phyloP scores from a whole-genome alignment of 2,113 vertebrate species.

The Bos indicus region DNA sequence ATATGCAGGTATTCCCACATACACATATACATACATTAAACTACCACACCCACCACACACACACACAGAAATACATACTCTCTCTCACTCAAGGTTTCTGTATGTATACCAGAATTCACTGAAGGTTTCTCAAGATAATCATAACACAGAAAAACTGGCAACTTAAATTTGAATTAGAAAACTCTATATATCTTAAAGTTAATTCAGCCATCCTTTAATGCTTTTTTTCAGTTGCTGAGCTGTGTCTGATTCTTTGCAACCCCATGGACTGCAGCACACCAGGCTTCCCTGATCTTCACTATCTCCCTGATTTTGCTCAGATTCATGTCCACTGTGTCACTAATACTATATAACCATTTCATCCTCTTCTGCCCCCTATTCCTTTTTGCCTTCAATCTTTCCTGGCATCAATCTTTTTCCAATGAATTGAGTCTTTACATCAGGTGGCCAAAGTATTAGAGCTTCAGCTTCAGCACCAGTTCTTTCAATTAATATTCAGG shows the following conservation, averaged over 20 bases:
- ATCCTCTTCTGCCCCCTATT: not conserved
- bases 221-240: not conserved
- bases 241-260: not conserved
- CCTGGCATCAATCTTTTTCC: not conserved
- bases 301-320: not conserved
- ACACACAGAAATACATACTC: not conserved
- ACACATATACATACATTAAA: not conserved
- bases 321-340: not conserved
- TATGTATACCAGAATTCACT: not conserved
- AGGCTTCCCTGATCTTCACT: not conserved
- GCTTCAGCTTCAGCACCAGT: not conserved
- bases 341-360: not conserved
- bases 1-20: not conserved
- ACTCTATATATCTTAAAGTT: not conserved
- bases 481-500: not conserved
- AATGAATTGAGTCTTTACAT: not conserved
- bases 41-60: not conserved
- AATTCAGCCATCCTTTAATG: not conserved
- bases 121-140: not conserved
- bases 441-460: not conserved
- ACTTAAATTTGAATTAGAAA: not conserved
- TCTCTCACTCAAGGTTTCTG: not conserved
- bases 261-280: not conserved
- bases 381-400: not conserved
- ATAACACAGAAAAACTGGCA: not conserved